A percentile compares a stretch with the other conserved stretches of the same genome.
phyloP scores from a whole-genome alignment of 2,797 vertebrate genomes.

The Salarias fasciatus region DNA sequence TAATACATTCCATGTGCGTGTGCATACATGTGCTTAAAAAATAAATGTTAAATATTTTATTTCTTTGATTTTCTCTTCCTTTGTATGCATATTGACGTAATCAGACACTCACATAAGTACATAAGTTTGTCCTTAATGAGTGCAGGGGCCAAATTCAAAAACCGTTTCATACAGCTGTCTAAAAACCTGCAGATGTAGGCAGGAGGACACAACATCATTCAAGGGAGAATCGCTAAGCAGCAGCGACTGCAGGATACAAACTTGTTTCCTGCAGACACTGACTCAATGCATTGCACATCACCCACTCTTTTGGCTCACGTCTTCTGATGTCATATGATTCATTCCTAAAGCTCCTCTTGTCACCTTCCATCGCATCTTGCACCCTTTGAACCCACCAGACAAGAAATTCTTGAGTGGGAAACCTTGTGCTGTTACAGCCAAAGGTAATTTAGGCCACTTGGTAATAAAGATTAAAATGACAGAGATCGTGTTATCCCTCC shows the following conservation, averaged over 20 bases:
- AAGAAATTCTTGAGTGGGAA: background rate
- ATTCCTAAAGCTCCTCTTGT: constrained; percentile 30
- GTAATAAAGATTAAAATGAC: constrained; percentile 12
- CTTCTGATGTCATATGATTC: constrained; percentile 14
- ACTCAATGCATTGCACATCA: constrained; percentile 7
- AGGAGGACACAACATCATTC: constrained; percentile 8
- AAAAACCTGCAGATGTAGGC: constrained; percentile 19
- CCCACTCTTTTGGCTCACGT: constrained; percentile 6
- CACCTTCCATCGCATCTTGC: constrained; percentile 8
- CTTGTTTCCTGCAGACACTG: constrained; percentile 3
- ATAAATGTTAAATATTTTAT: too few species aligned
- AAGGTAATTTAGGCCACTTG: background rate
- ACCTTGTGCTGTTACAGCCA: background rate
- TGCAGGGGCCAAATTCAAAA: too few species aligned
- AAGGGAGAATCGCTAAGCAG: constrained; percentile 16
- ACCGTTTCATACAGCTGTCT: background rate
- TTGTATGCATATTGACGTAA: too few species aligned
- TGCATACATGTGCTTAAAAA: too few species aligned
- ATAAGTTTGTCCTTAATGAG: too few species aligned
- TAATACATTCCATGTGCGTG: too few species aligned
- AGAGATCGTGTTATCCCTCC: background rate
- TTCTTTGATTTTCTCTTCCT: too few species aligned
- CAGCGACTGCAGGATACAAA: constrained; percentile 13
- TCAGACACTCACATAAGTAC: too few species aligned
- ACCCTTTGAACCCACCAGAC: constrained; percentile 20